Evolutionary conservation across 2,888 invertebrate genomes (phyloP), one percentile per base, ranked within the genome.

Genomic region (Onthophagus sagittarius): DNA sequence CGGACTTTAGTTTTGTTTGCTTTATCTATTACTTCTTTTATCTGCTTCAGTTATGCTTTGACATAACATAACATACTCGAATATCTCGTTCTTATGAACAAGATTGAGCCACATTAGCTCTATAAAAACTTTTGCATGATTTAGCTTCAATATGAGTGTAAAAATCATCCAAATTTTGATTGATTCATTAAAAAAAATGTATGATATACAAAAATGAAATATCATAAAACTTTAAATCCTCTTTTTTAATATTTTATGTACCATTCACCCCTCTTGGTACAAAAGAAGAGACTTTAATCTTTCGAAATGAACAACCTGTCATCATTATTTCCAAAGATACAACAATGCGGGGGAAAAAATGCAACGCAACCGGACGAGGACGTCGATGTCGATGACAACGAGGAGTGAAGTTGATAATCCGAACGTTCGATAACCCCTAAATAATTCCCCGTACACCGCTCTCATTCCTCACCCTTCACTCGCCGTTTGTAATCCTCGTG

Each of bases 401-500:
- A 23, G 23, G 23, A 23, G 23, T 23, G 74, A 32, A 53, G 39
- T 53, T 53, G 39, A 53, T 53, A 53, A 53, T 53, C 39, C 39
- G 39, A 7, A 11, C 39, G 70, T 14, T 67, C 71, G 74, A 76
- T 76, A 72, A 76, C 73, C 76, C 76, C 71, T 73, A 70, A 74
- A 76, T 76, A 76, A 77, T 77, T 70, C 72, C 71, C 72, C 75
- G 74, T 77, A 76, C 74, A 72, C 74, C 23, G 23, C 23, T 3
- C 71, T 6, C 67, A 67, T 3, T 31, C 67, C 2, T 32, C n/a
- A 67, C 69, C 70, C 73, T 71, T 75, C 76, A 75, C 76, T 71
- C 74, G 33, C 72, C 73, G 76, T 75, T 71, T 76, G 75, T 74
- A 77, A 76, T 76, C 75, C 76, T 76, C 76, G 75, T 72, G 74